Conservation (phyloP, 1,140 invertebrate genomes). For the Papilio machaon region DNA sequence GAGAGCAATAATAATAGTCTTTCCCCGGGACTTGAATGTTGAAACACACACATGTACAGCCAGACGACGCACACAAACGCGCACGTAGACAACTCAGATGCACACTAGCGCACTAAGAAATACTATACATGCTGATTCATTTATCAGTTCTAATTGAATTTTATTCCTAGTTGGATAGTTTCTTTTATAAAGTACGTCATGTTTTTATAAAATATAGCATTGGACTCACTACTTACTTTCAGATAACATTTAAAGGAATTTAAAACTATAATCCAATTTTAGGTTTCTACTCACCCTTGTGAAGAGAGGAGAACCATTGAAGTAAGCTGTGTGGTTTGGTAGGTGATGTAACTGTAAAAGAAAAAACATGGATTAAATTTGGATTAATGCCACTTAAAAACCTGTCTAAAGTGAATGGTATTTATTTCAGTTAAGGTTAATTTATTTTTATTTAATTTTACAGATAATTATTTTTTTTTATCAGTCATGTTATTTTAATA, state of each 20-base stretch:
- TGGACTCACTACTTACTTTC: too few species aligned
- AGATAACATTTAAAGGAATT: too few species aligned
- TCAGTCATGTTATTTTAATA: too few species aligned
- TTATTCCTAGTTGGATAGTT: not conserved
- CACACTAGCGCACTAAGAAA: constrained; percentile 13
- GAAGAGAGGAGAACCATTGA: not conserved
- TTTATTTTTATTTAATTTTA: too few species aligned
- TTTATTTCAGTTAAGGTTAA: too few species aligned
- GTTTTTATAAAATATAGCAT: not conserved
- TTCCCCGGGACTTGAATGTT: constrained; percentile 34
- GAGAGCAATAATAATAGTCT: constrained; percentile 38
- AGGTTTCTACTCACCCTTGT: not conserved
- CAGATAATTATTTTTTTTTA: too few species aligned
- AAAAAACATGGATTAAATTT: constrained; percentile 3
- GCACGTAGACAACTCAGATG: not conserved
- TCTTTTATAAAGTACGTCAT: not conserved
- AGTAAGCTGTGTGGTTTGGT: not conserved
- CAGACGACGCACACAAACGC: constrained; percentile 34
- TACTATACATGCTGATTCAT: constrained; percentile 34
- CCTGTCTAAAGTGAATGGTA: too few species aligned
- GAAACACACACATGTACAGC: not conserved
- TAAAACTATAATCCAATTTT: not conserved
- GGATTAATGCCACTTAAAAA: not conserved
- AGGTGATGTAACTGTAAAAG: not conserved
- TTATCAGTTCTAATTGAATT: constrained; percentile 12